Evolutionary conservation across 2,113 vertebrate species (phyloP).

Genomic region (Lophotis ruficrista): DNA sequence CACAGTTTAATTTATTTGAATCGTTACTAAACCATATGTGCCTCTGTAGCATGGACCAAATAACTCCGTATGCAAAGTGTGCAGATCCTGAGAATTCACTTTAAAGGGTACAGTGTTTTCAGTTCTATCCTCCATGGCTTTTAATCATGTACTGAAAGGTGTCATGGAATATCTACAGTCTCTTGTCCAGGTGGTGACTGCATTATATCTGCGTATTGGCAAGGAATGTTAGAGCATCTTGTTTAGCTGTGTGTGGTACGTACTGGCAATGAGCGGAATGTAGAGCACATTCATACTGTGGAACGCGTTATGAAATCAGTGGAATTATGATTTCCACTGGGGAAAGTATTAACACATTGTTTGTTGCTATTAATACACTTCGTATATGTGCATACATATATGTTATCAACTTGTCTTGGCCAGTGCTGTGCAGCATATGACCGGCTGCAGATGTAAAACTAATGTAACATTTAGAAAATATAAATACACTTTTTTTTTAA

Average conservation of each 20-base stretch:
- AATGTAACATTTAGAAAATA: not conserved
- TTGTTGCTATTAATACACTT: not conserved
- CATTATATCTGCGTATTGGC: not conserved
- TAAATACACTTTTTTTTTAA: not conserved
- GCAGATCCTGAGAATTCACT: not conserved
- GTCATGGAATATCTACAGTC: not conserved
- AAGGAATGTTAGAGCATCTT: slow-evolving; percentile 10
- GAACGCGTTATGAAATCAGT: not conserved
- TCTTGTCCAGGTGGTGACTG: not conserved
- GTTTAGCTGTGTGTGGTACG: slow-evolving; percentile 16
- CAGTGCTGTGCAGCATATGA: not conserved
- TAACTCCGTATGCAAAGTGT: not conserved
- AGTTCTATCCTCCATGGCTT: not conserved
- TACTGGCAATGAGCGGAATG: not conserved
- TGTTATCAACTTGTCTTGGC: not conserved
- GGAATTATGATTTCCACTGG: not conserved
- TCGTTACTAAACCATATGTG: not conserved
- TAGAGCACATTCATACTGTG: not conserved
- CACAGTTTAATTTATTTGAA: not conserved
- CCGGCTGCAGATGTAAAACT: not conserved
- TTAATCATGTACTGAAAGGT: not conserved
- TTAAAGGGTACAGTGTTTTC: not conserved
- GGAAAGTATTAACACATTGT: not conserved
- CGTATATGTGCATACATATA: not conserved
- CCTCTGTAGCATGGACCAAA: not conserved